A percentile compares a stretch with the other conserved stretches of the same genome.
phyloP scores from a whole-genome alignment of 2,888 invertebrate genomes.

The Trachelus stipa region DNA sequence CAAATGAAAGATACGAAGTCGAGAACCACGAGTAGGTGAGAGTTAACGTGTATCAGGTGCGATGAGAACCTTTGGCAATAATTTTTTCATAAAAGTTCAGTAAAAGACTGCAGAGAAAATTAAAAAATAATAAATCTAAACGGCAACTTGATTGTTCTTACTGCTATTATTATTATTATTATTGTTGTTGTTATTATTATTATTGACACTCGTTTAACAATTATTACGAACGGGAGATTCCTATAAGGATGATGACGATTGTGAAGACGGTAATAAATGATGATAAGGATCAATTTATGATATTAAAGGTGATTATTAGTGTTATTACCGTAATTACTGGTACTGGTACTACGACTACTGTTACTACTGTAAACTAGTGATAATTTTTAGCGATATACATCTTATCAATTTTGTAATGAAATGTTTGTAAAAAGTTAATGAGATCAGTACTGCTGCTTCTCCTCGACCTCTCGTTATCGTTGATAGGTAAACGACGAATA shows the following conservation, averaged over 20 bases:
- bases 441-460: conserved; percentile 10
- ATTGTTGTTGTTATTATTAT: conserved; percentile 12
- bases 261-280: not conserved
- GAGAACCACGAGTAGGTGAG: not conserved
- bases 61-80: conserved; percentile 21
- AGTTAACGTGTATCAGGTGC: not conserved
- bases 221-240: conserved; percentile 23
- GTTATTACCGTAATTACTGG: not conserved
- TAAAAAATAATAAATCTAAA: conserved; percentile 16
- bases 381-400: conserved; percentile 38
- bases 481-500: not conserved
- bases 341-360: not conserved
- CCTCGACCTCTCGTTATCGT: not conserved
- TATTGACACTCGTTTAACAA: conserved; percentile 4
- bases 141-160: conserved; percentile 2
- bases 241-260: conserved; percentile 15
- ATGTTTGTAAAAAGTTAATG: conserved; percentile 36
- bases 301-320: not conserved
- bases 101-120: conserved; percentile 22
- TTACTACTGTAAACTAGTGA: conserved; percentile 18
- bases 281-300: not conserved
- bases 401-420: conserved; percentile 43
- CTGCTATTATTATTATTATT: conserved; percentile 7
- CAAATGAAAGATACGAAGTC: not conserved
- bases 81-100: conserved; percentile 21